phyloP scores from a whole-genome alignment of 2,797 vertebrate genomes.

The Hipposideros larvatus region DNA sequence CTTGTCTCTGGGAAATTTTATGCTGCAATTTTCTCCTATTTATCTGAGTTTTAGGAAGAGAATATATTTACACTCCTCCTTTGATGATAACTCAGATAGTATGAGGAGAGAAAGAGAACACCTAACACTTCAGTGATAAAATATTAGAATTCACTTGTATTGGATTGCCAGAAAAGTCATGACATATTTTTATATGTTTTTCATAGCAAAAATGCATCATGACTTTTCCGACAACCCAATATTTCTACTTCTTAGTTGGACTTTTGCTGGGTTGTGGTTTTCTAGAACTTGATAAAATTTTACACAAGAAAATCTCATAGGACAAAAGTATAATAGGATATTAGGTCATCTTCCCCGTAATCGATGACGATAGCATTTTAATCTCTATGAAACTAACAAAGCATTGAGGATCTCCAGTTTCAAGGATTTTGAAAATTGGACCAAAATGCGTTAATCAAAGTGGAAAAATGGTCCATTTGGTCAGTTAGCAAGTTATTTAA shows the following conservation, averaged over 20 bases:
- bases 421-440: not conserved
- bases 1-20: not conserved
- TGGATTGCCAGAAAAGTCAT: too few relatives aligned
- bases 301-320: not conserved
- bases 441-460: not conserved
- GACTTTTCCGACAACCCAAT: too few relatives aligned
- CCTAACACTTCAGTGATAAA: not conserved
- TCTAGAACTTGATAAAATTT: not conserved
- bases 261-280: not conserved
- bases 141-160: not conserved
- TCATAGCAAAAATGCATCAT: too few relatives aligned
- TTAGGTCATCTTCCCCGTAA: not conserved
- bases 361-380: not conserved
- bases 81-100: not conserved
- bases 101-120: not conserved
- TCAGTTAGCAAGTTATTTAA: conserved; percentile 6
- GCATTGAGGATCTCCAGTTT: not conserved
- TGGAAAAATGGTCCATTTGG: not conserved
- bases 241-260: not conserved
- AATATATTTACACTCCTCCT: not conserved
- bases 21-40: not conserved
- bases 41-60: not conserved
- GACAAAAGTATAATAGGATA: not conserved
- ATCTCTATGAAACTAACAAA: not conserved
- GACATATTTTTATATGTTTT: too few relatives aligned